Evolutionary conservation across 2,797 vertebrate genomes (phyloP).

Genomic region (Lagodon rhomboides): DNA sequence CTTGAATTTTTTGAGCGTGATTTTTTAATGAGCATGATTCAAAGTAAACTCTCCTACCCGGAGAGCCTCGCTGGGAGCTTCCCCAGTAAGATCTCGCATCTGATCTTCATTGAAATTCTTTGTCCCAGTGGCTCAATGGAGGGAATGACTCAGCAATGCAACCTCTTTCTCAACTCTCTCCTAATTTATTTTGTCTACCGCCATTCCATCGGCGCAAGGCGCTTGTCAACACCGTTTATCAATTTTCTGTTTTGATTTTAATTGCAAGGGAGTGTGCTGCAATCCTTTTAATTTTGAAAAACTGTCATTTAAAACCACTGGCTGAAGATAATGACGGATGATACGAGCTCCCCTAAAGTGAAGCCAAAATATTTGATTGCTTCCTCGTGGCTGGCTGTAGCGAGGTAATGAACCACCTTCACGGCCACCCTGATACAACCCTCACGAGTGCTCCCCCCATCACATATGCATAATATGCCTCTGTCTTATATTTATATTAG

Average conservation of each 20-base stretch:
- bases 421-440: no score
- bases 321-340: no score
- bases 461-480: no score
- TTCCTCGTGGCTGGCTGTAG: no score
- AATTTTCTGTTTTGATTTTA: conserved; percentile 9
- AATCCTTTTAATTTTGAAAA: background rate
- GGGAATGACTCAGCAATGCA: conserved; percentile 55
- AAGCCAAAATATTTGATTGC: no score
- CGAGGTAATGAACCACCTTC: no score
- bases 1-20: conserved; percentile 23
- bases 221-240: conserved; percentile 14
- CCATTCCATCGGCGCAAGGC: conserved; percentile 3
- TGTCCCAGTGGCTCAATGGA: conserved; percentile 45
- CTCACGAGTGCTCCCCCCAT: no score
- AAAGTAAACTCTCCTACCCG: conserved; percentile 56
- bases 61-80: conserved; percentile 53
- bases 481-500: no score
- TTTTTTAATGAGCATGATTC: conserved; percentile 66
- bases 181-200: conserved; percentile 24
- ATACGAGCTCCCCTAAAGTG: no score
- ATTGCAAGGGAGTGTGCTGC: background rate
- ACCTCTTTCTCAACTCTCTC: conserved; percentile 55
- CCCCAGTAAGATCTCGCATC: conserved; percentile 44
- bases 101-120: conserved; percentile 58
- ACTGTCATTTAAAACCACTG: no score